Evolutionary conservation across 1,140 invertebrate genomes (phyloP).

Genomic region (Drosophila albomicans): DNA sequence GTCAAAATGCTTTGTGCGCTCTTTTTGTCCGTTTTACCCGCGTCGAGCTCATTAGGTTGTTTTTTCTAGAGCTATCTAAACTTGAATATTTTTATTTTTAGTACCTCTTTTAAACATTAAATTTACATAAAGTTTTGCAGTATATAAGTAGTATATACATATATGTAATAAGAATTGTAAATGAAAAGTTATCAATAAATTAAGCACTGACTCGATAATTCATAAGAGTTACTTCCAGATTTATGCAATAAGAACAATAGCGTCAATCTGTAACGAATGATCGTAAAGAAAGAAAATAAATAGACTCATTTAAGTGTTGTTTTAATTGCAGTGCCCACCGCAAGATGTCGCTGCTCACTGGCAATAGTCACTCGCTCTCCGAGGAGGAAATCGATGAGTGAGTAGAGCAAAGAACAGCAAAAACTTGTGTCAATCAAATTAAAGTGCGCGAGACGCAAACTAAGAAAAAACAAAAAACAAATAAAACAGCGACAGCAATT

Average conservation of each 20-base stretch:
- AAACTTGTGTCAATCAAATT: conserved; percentile 28
- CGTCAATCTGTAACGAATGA: too few species aligned
- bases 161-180: too few species aligned
- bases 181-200: too few species aligned
- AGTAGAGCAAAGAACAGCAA: conserved; percentile 66
- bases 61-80: background rate
- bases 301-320: background rate
- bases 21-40: conserved; percentile 12
- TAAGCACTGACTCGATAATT: too few species aligned
- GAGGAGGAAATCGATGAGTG: conserved; percentile 86
- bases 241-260: too few species aligned
- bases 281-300: too few species aligned
- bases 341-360: conserved; percentile 75
- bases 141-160: too few species aligned
- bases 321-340: conserved; percentile 47
- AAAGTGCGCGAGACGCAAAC: conserved; percentile 47
- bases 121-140: background rate
- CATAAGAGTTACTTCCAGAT: too few species aligned
- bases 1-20: conserved; percentile 70
- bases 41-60: conserved; percentile 40
- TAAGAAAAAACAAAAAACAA: conserved; percentile 17
- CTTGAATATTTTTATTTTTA: conserved; percentile 18
- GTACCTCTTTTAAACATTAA: background rate
- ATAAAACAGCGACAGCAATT: conserved; percentile 12
- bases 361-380: conserved; percentile 84